phyloP scores from a whole-genome alignment of 2,888 invertebrate species.

The Agrochola macilenta region DNA sequence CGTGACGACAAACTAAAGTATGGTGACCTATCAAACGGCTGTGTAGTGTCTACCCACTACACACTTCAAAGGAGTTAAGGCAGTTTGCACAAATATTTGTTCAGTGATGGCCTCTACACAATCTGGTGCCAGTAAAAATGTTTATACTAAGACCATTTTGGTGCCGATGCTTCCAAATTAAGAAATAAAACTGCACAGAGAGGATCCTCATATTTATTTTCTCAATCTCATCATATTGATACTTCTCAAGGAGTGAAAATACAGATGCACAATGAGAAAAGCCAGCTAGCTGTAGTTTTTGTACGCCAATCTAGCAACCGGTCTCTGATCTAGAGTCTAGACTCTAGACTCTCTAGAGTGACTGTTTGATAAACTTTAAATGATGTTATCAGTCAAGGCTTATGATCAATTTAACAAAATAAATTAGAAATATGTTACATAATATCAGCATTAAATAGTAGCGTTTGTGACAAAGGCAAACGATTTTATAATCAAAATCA shows the following conservation, averaged over 20 bases:
- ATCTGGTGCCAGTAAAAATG: background rate
- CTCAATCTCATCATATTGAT: background rate
- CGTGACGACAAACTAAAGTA: slow-evolving; percentile 14
- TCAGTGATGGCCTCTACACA: background rate
- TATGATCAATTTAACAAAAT: background rate
- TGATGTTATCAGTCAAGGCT: background rate
- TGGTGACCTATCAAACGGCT: slow-evolving; percentile 13
- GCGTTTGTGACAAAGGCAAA: background rate
- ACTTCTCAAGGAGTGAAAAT: background rate
- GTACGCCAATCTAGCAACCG: background rate
- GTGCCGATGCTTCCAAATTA: background rate
- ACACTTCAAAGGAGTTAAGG: slow-evolving; percentile 13
- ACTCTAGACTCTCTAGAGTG: background rate
- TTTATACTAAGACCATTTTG: background rate
- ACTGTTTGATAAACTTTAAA: background rate
- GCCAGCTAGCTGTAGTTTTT: background rate
- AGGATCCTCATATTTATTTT: background rate
- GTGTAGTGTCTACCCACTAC: slow-evolving; percentile 7
- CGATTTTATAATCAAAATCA: background rate
- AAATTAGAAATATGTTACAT: background rate
- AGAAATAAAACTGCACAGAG: background rate
- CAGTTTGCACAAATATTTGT: slow-evolving; percentile 28
- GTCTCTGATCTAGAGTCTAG: background rate
- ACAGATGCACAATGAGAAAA: background rate
- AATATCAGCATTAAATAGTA: background rate